Base-by-base conservation (phyloP, 2,888 invertebrate species). In the Adineta ricciae region DNA sequence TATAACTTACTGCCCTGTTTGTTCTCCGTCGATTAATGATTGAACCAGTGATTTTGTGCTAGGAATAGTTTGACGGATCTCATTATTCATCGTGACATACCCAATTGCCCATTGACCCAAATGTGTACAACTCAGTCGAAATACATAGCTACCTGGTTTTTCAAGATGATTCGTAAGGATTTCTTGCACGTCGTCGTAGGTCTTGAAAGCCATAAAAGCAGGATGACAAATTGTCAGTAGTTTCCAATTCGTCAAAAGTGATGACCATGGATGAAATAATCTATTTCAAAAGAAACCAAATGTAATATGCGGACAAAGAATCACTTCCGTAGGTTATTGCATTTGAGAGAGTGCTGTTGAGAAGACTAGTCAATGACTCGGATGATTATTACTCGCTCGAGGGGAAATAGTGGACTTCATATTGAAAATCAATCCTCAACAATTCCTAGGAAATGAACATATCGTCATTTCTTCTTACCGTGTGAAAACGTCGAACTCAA, bases 41-140 rank as follows among this genome's bases (percentile, higher is more conserved):
- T 99, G 98, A 90, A 98, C 98, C 86, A 99, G 92, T 21, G 73
- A 38, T 73, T 73, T 73, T 91, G 99, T 99, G 92, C 99, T 98
- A 85, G 99, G 99, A 92, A 99, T 99, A 50, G 99, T 99, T 92
- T 99, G 99, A 86, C 99, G 92, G 86, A 99, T 99, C 91, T 97
- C 97, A 2, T 97, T 96, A 89, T 99, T 99, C 0, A 94, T 94
- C 11, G 99, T 99, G 83, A 99, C 99, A 90, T 99, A 99, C 14
- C 99, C 99, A 87, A 99, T 99, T 83, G 99, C 99, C 99, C 99
- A 99, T 90, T 99, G 99, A 0, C 99, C 99, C 87, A 99, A 93
- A 88, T 98, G 93, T 83, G 99, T 99, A 91, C 99, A 99, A 88
- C 97, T 97, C 91, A 99, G 93, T 89, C 99, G 92, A 89, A 93